phyloP scores from a whole-genome alignment of 1,140 invertebrate genomes.

The Halesus radiatus region DNA sequence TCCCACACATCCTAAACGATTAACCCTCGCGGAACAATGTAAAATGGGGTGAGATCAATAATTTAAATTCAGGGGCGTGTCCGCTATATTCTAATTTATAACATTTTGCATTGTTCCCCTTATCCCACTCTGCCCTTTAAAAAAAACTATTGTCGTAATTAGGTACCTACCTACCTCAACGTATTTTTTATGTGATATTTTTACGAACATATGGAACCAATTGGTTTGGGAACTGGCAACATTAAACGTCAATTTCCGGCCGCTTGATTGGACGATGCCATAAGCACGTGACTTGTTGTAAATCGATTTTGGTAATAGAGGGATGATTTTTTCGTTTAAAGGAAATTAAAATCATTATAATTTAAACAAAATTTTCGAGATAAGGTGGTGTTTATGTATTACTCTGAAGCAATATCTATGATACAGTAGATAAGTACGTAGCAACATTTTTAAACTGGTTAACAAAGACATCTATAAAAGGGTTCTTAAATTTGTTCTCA shows the following conservation, averaged over 20 bases:
- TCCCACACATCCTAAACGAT: not conserved
- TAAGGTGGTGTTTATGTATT: too few species aligned
- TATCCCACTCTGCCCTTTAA: not conserved
- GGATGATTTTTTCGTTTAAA: too few species aligned
- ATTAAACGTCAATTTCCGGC: constrained; percentile 50
- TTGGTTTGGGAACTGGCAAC: constrained; percentile 24
- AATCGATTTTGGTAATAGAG: not conserved
- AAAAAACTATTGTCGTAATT: not conserved
- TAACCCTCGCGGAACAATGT: not conserved
- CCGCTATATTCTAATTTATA: not conserved
- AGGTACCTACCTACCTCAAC: not conserved
- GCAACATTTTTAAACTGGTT: too few species aligned
- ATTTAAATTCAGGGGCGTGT: constrained; percentile 1
- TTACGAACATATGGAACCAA: constrained; percentile 22
- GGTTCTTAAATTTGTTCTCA: too few species aligned
- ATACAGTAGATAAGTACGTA: too few species aligned
- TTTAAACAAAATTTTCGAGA: too few species aligned
- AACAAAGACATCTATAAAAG: too few species aligned
- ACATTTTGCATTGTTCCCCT: not conserved
- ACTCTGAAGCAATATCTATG: too few species aligned
- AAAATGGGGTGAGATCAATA: not conserved
- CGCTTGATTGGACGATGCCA: constrained; percentile 22
- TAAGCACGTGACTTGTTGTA: constrained; percentile 27
- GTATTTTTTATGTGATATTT: not conserved
- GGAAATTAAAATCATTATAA: too few species aligned